Percentiles rank a stretch among this genome's conserved stretches.
Conservation (phyloP, 2,113 vertebrate genomes). For the Xiphias gladius region DNA sequence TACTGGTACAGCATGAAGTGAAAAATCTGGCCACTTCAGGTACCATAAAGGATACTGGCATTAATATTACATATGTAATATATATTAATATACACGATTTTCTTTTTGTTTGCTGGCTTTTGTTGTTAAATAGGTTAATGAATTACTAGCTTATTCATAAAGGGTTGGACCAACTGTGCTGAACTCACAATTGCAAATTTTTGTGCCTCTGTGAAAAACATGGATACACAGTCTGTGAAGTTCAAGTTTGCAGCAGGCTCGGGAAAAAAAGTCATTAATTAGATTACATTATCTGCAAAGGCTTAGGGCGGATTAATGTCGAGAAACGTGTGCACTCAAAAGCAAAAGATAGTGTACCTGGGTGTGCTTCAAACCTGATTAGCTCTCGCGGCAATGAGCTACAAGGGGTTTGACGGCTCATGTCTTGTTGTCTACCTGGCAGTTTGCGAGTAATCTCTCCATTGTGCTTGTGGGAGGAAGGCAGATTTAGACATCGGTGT, state of each 20-base stretch:
- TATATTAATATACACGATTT: no score
- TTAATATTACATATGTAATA: no score
- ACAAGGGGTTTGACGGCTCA: slow-evolving; percentile 62
- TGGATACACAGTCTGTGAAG: slow-evolving; percentile 23
- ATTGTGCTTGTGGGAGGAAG: slow-evolving; percentile 76
- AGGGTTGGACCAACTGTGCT: neutral
- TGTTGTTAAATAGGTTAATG: slow-evolving; percentile 9
- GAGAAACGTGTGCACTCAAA: slow-evolving; percentile 71
- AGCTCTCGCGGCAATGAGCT: slow-evolving; percentile 58
- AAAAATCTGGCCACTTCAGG: neutral
- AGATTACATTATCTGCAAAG: slow-evolving; percentile 84
- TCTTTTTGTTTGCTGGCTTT: no score
- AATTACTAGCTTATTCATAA: neutral
- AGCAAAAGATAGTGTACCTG: slow-evolving; percentile 83
- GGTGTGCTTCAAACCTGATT: slow-evolving; percentile 78
- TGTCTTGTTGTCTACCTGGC: slow-evolving; percentile 81
- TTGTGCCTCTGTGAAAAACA: slow-evolving; percentile 16
- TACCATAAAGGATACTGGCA: neutral
- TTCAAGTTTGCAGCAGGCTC: slow-evolving; percentile 56
- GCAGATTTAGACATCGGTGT: slow-evolving; percentile 78
- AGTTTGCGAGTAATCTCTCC: slow-evolving; percentile 79
- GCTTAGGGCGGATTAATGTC: slow-evolving; percentile 84
- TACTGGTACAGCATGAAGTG: neutral
- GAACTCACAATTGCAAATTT: neutral
- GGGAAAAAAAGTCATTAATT: slow-evolving; percentile 81